A percentile compares a stretch with the other conserved stretches of the same genome.
These are phyloP conservation scores for Tapera naevia DNA, from an alignment of 2,797 vertebrate genomes.

Conservation along the genomic window DNA sequence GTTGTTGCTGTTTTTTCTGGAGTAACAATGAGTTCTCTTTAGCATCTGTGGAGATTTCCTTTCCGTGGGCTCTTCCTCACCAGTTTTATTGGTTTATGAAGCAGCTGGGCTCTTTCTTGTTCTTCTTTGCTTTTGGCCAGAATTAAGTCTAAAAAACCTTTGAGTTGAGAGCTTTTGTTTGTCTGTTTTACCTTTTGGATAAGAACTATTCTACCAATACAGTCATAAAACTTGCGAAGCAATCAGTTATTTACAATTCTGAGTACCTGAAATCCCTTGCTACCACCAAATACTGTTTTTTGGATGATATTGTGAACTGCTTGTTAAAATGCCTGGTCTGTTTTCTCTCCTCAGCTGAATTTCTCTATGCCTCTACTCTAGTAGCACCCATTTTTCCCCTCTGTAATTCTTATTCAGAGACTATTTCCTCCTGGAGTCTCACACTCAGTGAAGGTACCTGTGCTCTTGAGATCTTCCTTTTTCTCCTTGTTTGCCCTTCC, in stretches of 20 bases:
- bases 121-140: not conserved
- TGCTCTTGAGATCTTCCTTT: not conserved
- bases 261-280: not conserved
- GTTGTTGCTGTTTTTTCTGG: not conserved
- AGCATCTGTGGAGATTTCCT: not conserved
- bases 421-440: not conserved
- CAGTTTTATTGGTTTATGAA: not conserved
- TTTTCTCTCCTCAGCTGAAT: not conserved
- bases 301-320: not conserved
- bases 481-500: conserved; percentile 19
- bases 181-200: not conserved
- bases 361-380: not conserved
- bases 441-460: not conserved
- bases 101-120: not conserved
- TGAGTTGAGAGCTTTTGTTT: not conserved
- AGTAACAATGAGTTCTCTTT: not conserved
- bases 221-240: not conserved
- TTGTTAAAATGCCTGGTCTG: not conserved
- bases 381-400: not conserved
- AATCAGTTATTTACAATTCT: not conserved
- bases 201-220: not conserved
- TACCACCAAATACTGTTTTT: not conserved
- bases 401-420: not conserved
- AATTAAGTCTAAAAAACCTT: not conserved
- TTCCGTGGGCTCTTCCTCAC: not conserved